phyloP scores from a whole-genome alignment of 2,113 vertebrate species.

The Falcunculus frontatus region DNA sequence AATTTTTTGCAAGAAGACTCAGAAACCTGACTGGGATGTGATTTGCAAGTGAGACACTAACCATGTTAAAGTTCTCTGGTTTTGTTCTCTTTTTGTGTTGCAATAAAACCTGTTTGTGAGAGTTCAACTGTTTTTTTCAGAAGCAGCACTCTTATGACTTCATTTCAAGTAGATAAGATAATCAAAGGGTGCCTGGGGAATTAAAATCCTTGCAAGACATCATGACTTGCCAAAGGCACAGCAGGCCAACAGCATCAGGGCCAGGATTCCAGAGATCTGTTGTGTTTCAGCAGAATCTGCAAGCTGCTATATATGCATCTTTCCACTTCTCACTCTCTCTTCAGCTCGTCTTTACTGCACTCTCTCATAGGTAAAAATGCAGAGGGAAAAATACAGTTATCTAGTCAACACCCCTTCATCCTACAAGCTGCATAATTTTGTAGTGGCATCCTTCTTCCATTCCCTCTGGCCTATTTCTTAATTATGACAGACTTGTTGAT shows the following conservation, averaged over 20 bases:
- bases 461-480: neutral
- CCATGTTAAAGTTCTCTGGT: neutral
- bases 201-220: neutral
- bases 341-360: neutral
- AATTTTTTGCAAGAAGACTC: neutral
- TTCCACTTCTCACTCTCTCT: neutral
- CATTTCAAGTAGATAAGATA: slow-evolving; percentile 15
- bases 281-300: neutral
- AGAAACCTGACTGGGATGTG: neutral
- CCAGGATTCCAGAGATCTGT: neutral
- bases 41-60: neutral
- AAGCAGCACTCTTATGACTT: neutral
- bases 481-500: neutral
- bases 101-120: neutral
- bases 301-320: neutral
- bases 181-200: neutral
- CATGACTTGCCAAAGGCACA: slow-evolving; percentile 23
- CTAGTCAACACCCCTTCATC: neutral
- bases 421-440: neutral
- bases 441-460: neutral
- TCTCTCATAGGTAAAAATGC: neutral
- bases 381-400: neutral
- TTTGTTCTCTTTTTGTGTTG: neutral
- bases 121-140: neutral
- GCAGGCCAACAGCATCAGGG: neutral